Evolutionary conservation across 2,888 invertebrate species (phyloP), one percentile per base, ranked within the genome.

Genomic region (Itoplectis maculator): DNA sequence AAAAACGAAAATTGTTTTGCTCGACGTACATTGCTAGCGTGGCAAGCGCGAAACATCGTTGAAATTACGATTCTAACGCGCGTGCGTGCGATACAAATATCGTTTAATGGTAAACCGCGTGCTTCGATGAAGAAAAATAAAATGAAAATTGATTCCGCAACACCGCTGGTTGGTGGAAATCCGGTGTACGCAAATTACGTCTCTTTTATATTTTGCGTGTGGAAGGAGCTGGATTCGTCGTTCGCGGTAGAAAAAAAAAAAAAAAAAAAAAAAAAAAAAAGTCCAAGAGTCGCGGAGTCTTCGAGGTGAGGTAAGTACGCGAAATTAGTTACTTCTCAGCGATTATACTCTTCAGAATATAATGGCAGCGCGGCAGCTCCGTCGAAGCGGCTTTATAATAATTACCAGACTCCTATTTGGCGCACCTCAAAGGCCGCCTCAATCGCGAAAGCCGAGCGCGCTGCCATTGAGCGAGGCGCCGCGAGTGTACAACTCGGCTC

Each of bases 351-450:
- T 74, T 70, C 40, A 47, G 35, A 8, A 29, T 56, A 56, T 40
- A 47, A 47, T 47, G 47, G 65, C 66, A 72, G 69, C 23, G 65
- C n/a, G n/a, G n/a, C n/a, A n/a, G n/a, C 42, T 79, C 70, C 49
- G 15, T 42, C 65, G 45, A 68, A 56, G 72, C 49, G 74, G 61
- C 68, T 76, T 47, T 45, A 77, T 66, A 79, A 81, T 78, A 66
- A 83, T 83, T 78, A 81, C 45, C 40, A 81, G 59, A 49, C 51
- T 75, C 51, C 78, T 75, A n/a, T n/a, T 77, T 73, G 68, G 51
- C 66, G 45, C 69, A 78, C 56, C 74, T 78, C 78, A 78, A 81
- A 79, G 79, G 81, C 74, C 72, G 68, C 72, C 35, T 61, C 20
- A 40, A 42, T 59, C 56, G 45, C 61, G 74, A 49, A 23, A 69